Evolutionary conservation across 2,888 invertebrate species (phyloP).

Genomic region (Archaeoteleia sp.): DNA sequence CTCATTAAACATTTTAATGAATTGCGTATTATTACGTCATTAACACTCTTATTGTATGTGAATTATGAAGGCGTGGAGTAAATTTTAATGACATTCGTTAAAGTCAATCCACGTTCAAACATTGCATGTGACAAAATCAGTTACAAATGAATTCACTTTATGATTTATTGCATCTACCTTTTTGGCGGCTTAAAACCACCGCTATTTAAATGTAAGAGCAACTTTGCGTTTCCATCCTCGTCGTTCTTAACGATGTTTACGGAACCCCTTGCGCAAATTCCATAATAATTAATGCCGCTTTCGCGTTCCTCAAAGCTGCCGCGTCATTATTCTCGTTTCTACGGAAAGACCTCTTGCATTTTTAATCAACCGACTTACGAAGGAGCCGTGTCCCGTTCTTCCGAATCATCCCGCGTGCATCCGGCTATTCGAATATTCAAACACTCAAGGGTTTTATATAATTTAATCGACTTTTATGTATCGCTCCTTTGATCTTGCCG

Average conservation of each 20-base stretch:
- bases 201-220: conserved; percentile 33
- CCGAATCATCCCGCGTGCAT: conserved; percentile 33
- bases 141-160: conserved; percentile 37
- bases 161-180: conserved; percentile 45
- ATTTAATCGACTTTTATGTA: conserved; percentile 13
- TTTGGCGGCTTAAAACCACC: conserved; percentile 37
- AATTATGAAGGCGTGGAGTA: too few species aligned
- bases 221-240: conserved; percentile 36
- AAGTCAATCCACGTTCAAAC: conserved; percentile 9
- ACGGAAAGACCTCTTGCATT: conserved; percentile 52
- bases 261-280: conserved; percentile 53
- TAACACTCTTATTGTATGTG: too few species aligned
- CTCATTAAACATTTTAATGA: too few species aligned
- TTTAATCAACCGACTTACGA: conserved; percentile 56
- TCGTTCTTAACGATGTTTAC: conserved; percentile 58
- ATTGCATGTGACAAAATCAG: conserved; percentile 26
- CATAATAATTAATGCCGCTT: conserved; percentile 59
- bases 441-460: conserved; percentile 1
- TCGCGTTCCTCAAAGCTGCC: conserved; percentile 53
- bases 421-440: conserved; percentile 11
- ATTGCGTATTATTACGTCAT: too few species aligned
- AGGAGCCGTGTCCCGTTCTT: conserved; percentile 25
- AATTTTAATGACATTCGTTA: neutral
- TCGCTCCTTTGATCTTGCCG: too few species aligned
- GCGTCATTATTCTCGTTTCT: conserved; percentile 56